phyloP scores from a whole-genome alignment of 1,140 invertebrate species.

The Caenorhabditis inopinata region DNA sequence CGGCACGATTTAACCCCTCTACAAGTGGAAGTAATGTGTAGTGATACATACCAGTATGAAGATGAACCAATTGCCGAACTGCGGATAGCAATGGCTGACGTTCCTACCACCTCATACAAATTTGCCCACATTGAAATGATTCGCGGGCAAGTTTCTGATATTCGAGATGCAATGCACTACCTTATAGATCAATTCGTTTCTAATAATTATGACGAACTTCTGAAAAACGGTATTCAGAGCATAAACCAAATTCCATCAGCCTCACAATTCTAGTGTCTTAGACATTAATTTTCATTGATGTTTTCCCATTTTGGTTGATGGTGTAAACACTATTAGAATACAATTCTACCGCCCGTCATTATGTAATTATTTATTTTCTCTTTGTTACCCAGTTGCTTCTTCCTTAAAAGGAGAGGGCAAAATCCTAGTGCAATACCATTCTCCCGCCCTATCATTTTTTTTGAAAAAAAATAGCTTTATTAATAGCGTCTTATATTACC shows the following conservation, averaged over 20 bases:
- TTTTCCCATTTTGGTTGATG: too few relatives aligned
- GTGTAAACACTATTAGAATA: too few relatives aligned
- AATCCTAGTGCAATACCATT: too few relatives aligned
- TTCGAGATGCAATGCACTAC: conserved; percentile 1
- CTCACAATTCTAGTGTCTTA: too few relatives aligned
- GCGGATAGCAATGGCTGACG: not conserved
- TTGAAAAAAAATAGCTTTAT: too few relatives aligned
- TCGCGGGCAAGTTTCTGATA: not conserved
- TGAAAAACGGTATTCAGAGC: not conserved
- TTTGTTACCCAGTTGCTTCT: too few relatives aligned
- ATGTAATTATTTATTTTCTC: too few relatives aligned
- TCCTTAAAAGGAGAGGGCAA: too few relatives aligned
- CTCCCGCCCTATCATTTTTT: too few relatives aligned
- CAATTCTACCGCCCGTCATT: too few relatives aligned
- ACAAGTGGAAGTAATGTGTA: not conserved
- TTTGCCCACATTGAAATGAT: not conserved
- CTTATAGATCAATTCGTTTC: conserved; percentile 4
- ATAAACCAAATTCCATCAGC: not conserved
- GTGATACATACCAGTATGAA: not conserved
- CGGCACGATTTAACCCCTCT: not conserved
- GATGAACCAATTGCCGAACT: not conserved
- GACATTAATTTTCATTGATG: too few relatives aligned
- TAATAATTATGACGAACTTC: not conserved
- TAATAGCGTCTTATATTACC: too few relatives aligned
- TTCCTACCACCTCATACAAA: not conserved